These are phyloP conservation scores for Channallabes apus DNA, from an alignment of 2,797 vertebrate species.

Conservation along the genomic window DNA sequence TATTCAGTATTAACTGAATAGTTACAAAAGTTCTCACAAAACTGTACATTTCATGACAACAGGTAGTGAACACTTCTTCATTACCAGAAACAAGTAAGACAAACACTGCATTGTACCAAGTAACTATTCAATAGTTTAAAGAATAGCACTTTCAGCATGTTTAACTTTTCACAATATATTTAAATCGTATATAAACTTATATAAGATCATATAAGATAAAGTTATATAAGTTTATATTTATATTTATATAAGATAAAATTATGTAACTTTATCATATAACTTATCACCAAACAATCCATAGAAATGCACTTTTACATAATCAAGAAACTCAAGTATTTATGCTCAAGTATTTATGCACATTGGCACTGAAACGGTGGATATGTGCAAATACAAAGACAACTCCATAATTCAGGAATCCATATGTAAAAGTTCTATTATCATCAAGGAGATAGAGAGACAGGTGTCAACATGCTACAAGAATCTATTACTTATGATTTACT, in stretches of 20 bases:
- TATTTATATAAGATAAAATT: neutral
- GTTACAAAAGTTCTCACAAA: conserved; percentile 98
- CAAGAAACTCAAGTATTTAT: conserved; percentile 64
- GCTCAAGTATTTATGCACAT: conserved; percentile 68
- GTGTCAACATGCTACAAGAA: conserved; percentile 71
- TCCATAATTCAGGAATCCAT: conserved; percentile 44
- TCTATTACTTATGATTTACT: conserved; percentile 59
- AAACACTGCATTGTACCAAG: conserved; percentile 75
- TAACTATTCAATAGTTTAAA: conserved; percentile 79
- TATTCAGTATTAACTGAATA: conserved; percentile 84
- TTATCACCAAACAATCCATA: conserved; percentile 71
- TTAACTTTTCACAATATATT: conserved; percentile 68
- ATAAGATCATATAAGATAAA: conserved; percentile 1
- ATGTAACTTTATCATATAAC: conserved; percentile 59
- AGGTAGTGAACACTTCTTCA: conserved; percentile 76
- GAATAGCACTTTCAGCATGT: conserved; percentile 63
- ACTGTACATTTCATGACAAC: conserved; percentile 90
- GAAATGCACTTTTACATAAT: conserved; percentile 70
- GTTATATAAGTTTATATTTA: neutral
- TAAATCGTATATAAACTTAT: conserved; percentile 67
- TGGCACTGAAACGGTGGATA: conserved; percentile 56
- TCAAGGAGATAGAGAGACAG: conserved; percentile 49
- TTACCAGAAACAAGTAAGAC: conserved; percentile 77
- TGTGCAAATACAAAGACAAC: conserved; percentile 66
- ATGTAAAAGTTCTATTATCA: conserved; percentile 40